Conservation (phyloP, 2,113 vertebrate genomes). For the Podarcis cretensis region DNA sequence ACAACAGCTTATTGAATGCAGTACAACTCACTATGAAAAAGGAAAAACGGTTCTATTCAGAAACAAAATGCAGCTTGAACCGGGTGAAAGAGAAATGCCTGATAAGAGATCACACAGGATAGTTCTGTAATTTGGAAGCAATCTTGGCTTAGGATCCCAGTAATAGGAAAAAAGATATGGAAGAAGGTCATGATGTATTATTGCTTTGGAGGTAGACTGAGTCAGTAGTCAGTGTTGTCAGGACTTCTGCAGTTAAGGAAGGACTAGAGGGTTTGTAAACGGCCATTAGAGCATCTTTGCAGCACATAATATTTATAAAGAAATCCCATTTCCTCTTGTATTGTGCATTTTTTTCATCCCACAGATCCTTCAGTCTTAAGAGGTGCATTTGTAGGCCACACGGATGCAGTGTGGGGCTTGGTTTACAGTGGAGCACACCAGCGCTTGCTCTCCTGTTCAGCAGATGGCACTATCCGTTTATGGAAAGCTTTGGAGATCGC, state of each 20-base stretch:
- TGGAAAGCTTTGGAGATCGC: slow-evolving; percentile 89
- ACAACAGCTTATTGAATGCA: neutral
- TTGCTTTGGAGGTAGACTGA: neutral
- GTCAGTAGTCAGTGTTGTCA: neutral
- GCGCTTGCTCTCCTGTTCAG: slow-evolving; percentile 94
- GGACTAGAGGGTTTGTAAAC: neutral
- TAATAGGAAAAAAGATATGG: neutral
- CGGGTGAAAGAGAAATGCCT: neutral
- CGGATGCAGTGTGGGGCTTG: slow-evolving; percentile 92
- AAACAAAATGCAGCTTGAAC: neutral
- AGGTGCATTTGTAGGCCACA: slow-evolving; percentile 90
- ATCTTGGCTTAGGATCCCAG: neutral
- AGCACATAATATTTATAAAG: neutral
- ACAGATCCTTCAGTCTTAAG: slow-evolving; percentile 92
- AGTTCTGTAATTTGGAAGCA: neutral
- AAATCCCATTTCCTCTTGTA: too few relatives aligned
- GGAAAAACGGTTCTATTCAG: neutral
- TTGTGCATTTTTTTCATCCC: too few relatives aligned
- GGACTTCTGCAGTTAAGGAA: neutral
- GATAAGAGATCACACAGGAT: neutral
- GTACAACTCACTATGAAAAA: neutral
- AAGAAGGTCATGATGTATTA: neutral
- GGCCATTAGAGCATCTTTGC: neutral
- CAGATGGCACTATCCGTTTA: slow-evolving; percentile 92
- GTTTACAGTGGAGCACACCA: slow-evolving; percentile 93